These are phyloP conservation scores for Leptopilina myrica DNA, from an alignment of 2,888 invertebrate species.

Conservation along the genomic window DNA sequence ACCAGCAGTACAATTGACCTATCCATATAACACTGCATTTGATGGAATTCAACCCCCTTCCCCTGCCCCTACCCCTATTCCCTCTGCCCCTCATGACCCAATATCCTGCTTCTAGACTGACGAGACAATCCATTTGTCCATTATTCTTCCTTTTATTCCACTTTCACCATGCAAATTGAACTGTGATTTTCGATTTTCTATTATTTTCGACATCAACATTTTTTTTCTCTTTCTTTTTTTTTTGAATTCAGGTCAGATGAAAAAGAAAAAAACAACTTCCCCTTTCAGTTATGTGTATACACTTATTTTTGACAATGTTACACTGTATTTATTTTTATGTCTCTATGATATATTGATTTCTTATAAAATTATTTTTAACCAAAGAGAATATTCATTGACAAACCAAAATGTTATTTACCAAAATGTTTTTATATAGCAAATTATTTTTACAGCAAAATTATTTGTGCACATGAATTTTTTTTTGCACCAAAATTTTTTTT, in stretches of 20 bases:
- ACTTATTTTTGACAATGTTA: background rate
- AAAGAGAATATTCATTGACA: no score
- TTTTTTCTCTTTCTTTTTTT: background rate
- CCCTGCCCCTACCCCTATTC: no score
- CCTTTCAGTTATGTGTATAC: background rate
- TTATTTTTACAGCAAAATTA: no score
- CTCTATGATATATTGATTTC: no score
- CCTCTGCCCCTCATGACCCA: conserved; percentile 37
- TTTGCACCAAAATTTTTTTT: no score
- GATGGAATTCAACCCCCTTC: conserved; percentile 39
- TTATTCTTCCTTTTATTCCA: conserved; percentile 41
- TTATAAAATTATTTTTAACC: no score
- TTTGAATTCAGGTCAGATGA: no score
- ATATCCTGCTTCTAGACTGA: conserved; percentile 44
- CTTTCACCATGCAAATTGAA: conserved; percentile 23
- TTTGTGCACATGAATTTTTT: no score
- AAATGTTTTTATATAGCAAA: no score
- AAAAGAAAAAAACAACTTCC: background rate
- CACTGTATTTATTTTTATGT: background rate
- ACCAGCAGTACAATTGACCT: conserved; percentile 22
- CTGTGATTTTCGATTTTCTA: conserved; percentile 30
- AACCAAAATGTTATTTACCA: no score
- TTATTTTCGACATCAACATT: background rate
- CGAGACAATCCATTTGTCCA: conserved; percentile 44
- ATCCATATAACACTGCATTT: conserved; percentile 36